phyloP scores from a whole-genome alignment of 2,888 invertebrate genomes.

The Agrotis segetum region DNA sequence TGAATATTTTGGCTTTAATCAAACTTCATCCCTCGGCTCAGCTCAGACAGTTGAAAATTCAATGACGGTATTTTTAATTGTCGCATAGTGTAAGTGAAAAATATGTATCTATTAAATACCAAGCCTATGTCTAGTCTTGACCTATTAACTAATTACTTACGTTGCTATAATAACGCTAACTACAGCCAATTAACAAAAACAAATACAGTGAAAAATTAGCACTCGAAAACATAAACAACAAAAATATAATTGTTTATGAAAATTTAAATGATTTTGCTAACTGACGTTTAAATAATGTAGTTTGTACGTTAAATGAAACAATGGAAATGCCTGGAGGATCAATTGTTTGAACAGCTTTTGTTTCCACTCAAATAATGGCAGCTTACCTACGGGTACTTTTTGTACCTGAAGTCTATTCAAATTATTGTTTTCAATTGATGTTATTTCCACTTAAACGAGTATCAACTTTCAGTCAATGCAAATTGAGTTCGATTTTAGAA shows the following conservation, averaged over 20 bases:
- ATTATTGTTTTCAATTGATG: neutral
- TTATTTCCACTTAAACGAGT: neutral
- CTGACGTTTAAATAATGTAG: constrained; percentile 34
- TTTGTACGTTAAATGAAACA: constrained; percentile 52
- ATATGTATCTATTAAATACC: neutral
- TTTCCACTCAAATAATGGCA: constrained; percentile 55
- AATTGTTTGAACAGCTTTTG: constrained; percentile 64
- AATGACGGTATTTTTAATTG: no score
- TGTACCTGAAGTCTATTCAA: neutral
- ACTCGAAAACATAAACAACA: neutral
- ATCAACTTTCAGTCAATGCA: neutral
- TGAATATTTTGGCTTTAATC: no score
- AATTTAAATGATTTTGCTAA: constrained; percentile 34
- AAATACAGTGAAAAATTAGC: constrained; percentile 1
- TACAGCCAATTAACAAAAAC: neutral
- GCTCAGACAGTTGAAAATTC: no score
- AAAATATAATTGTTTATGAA: constrained; percentile 32
- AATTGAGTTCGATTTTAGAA: neutral
- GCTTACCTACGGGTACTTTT: constrained; percentile 42
- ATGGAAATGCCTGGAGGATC: constrained; percentile 57
- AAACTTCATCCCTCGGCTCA: no score
- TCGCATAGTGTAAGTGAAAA: neutral
- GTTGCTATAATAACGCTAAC: neutral
- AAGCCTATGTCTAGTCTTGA: neutral
- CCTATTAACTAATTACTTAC: neutral